A percentile compares a stretch with the other conserved stretches of the same genome.
Evolutionary conservation across 2,888 invertebrate genomes (phyloP).

Genomic region (Pocota personata): DNA sequence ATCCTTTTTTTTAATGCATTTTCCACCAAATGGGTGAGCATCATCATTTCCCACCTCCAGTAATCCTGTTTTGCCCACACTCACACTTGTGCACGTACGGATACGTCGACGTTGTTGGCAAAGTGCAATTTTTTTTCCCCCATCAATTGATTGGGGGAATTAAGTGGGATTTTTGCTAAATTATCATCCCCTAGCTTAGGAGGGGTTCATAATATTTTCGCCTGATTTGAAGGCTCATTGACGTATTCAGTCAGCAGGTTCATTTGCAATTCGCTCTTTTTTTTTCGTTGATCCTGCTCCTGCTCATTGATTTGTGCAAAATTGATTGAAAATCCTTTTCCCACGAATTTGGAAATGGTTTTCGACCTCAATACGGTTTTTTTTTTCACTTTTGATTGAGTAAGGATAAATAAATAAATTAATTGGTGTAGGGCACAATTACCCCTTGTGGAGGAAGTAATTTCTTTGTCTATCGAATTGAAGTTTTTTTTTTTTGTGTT

Average conservation of each 20-base stretch:
- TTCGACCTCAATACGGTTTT: slow-evolving; percentile 42
- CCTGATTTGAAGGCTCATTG: slow-evolving; percentile 54
- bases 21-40: slow-evolving; percentile 64
- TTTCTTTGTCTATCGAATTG: slow-evolving; percentile 63
- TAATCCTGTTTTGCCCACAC: slow-evolving; percentile 51
- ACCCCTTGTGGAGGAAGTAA: slow-evolving; percentile 70
- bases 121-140: slow-evolving; percentile 56
- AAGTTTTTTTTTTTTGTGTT: slow-evolving; percentile 16
- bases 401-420: slow-evolving; percentile 73
- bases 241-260: slow-evolving; percentile 65
- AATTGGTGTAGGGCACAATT: slow-evolving; percentile 70
- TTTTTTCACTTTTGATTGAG: slow-evolving; percentile 54
- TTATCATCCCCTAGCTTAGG: slow-evolving; percentile 63
- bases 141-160: slow-evolving; percentile 69
- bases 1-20: slow-evolving; percentile 18
- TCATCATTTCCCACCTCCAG: slow-evolving; percentile 59
- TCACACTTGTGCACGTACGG: slow-evolving; percentile 26
- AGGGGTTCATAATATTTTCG: slow-evolving; percentile 3
- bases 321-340: slow-evolving; percentile 67
- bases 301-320: slow-evolving; percentile 58
- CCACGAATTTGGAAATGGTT: slow-evolving; percentile 69
- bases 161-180: slow-evolving; percentile 63
- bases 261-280: neutral
- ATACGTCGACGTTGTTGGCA: neutral
- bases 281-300: neutral